Base-by-base conservation (phyloP, 2,113 vertebrate genomes). In the Gnathochromis pfefferi region DNA sequence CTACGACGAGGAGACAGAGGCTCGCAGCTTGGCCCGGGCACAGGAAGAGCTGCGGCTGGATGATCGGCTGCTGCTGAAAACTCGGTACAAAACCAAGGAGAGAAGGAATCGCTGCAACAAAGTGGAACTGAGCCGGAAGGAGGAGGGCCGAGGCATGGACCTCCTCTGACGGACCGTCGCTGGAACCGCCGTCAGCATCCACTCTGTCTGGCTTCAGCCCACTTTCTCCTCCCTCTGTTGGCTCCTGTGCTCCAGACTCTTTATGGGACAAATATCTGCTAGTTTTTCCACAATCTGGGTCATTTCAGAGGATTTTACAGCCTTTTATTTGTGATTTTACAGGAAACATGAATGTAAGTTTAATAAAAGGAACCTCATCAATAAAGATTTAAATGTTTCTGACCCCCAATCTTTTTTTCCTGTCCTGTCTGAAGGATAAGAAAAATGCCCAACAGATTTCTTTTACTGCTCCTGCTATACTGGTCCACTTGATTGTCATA, bases 51-150 rank as follows among this genome's bases (percentile, higher is more conserved):
- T 63, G 6, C 2, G 7, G 1, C 58, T 82, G 13, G 17, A 6
- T 2, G 53, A 89, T 1, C 3, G 5, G 33, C 1, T 90, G 82
- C 38, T 7, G 2, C 14, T 91, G 23, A 87, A 5, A 45, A 88
- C 90, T 17, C 90, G 88, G 0, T 84, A 35, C 90, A 87, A 12
- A 81, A 42, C 49, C 3, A 93, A 88, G 14, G 54, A 88, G 13
- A 81, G 90, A 23, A 54, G 9, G 13, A 83, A 90, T 60, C 28
- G 60, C 4, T 26, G 23, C 49, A 80, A 42, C 11, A 82, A 45
- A 12, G 80, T 70, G 8, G 73, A 89, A 5, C 16, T 89, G 75
- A 21, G 19, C 31, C 85, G 81, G 1, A 92, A 92, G 35, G 4
- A 79, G 83, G 81, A 86, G 16, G 2, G 73, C 16, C 7, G 83